Evolutionary conservation across 2,113 vertebrate species (phyloP).

Genomic region (Epinephelus moara): DNA sequence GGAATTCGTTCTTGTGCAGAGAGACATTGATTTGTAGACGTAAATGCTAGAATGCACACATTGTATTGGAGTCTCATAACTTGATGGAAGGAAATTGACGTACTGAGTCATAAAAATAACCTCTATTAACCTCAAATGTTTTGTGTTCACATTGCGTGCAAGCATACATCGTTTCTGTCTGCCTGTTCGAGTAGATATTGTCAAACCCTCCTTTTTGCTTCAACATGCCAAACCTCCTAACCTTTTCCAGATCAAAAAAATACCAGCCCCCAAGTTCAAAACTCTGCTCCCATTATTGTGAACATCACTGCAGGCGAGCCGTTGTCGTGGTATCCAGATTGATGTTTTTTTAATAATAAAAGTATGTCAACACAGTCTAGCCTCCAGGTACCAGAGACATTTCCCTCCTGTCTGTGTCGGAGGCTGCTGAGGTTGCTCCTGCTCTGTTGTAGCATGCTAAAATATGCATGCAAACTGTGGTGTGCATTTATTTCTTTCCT

Average conservation of each 20-base stretch:
- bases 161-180: background rate
- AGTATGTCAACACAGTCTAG: conserved; percentile 54
- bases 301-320: conserved; percentile 36
- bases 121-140: background rate
- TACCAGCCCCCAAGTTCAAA: conserved; percentile 9
- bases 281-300: conserved; percentile 31
- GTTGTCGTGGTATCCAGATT: conserved; percentile 30
- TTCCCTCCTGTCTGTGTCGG: conserved; percentile 22
- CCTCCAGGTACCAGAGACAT: conserved; percentile 54
- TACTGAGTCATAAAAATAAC: background rate
- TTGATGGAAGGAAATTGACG: background rate
- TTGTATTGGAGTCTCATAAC: background rate
- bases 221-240: conserved; percentile 37
- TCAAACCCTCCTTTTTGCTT: conserved; percentile 33
- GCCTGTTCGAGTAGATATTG: conserved; percentile 22
- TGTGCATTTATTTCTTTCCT: background rate
- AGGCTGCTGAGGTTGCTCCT: conserved; percentile 20
- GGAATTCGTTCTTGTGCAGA: background rate
- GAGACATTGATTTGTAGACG: background rate
- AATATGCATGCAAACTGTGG: conserved; percentile 13
- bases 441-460: conserved; percentile 47
- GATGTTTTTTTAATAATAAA: conserved; percentile 70
- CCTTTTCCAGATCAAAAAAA: conserved; percentile 1
- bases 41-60: background rate
- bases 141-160: conserved; percentile 34